These are phyloP conservation scores for Monopterus albus DNA, from an alignment of 2,113 vertebrate species.

Conservation along the genomic window DNA sequence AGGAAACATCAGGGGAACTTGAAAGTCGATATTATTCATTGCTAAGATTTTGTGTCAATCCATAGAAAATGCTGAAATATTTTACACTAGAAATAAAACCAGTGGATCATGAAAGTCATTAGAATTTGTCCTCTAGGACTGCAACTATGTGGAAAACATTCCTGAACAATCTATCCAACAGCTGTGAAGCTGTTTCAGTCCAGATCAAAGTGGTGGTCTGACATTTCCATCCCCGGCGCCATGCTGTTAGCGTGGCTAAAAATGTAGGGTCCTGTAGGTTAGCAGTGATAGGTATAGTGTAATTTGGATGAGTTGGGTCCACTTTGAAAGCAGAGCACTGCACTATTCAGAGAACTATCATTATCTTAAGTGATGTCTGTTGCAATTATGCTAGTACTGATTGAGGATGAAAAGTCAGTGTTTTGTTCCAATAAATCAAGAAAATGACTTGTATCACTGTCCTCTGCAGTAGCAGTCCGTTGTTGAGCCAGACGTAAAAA, in stretches of 20 bases:
- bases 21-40: too few species aligned
- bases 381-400: conserved; percentile 18
- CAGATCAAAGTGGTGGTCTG: not conserved
- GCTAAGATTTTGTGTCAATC: too few species aligned
- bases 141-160: not conserved
- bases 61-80: too few species aligned
- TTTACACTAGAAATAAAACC: too few species aligned
- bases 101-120: not conserved
- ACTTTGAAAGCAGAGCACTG: not conserved
- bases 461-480: conserved; percentile 12
- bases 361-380: conserved; percentile 20
- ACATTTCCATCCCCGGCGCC: not conserved
- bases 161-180: not conserved
- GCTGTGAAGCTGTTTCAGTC: not conserved
- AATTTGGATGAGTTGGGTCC: conserved; percentile 12
- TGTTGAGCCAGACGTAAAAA: conserved; percentile 9
- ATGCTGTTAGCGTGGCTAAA: not conserved
- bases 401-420: conserved; percentile 15
- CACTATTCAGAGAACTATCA: not conserved
- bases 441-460: conserved; percentile 23
- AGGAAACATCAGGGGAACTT: too few species aligned
- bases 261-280: conserved; percentile 3
- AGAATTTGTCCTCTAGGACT: not conserved
- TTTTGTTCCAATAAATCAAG: conserved; percentile 10
- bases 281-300: not conserved